These are phyloP conservation scores for Halichondria panicea DNA, from an alignment of 37 sponge, comb jelly and placozoan genomes.

Conservation along the genomic window DNA sequence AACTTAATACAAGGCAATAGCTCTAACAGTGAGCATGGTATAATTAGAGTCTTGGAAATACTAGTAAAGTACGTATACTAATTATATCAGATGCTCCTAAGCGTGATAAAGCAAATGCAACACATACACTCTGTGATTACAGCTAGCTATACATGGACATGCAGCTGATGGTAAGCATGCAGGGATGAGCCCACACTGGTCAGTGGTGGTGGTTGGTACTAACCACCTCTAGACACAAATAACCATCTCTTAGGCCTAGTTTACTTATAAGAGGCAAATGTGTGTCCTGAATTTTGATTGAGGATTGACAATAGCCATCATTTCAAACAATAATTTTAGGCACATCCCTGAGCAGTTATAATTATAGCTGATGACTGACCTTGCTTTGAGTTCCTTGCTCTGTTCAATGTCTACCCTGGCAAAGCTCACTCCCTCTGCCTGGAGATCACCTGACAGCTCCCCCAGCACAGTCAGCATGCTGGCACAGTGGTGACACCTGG, in stretches of 20 bases:
- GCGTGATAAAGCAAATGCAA: no score
- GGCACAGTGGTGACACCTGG: constrained; percentile 54
- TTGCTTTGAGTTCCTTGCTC: constrained; percentile 21
- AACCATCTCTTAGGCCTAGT: background rate
- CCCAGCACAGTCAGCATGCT: constrained; percentile 4
- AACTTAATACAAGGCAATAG: background rate
- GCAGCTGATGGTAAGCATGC: no score
- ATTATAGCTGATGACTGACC: constrained; percentile 18
- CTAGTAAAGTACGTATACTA: no score
- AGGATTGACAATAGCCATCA: background rate
- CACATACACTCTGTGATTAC: no score
- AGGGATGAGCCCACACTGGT: no score
- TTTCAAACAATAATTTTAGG: background rate
- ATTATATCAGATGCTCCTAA: no score
- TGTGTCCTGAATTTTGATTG: background rate
- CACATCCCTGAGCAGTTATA: background rate
- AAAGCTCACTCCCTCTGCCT: constrained; percentile 14
- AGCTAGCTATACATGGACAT: no score
- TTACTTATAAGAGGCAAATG: no score
- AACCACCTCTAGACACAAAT: no score
- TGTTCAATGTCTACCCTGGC: constrained; percentile 44
- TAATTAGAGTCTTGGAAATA: no score
- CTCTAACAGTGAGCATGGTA: background rate
- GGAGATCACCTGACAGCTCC: constrained; percentile 13
- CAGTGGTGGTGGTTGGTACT: no score